Base-by-base conservation (phyloP, 2,113 vertebrate genomes). In the Speoplatyrhinus poulsoni region DNA sequence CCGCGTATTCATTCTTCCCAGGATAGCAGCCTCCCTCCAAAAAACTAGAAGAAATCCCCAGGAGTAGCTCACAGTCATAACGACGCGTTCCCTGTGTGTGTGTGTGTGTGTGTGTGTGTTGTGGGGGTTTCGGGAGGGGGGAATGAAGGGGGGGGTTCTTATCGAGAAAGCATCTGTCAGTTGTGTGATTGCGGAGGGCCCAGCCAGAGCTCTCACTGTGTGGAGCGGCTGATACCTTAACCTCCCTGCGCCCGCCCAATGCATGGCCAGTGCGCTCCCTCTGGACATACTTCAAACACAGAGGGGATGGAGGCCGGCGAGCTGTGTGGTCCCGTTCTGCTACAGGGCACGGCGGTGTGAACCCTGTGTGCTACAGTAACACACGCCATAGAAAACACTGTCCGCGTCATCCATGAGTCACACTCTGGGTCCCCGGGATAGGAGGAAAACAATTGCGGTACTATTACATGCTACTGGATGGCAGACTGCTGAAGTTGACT, bases 111-210 rank as follows among this genome's bases (percentile, higher is more conserved):
- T 81, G 87, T 81, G 77, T 80, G 82, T 73, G 62, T 62, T 26
- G 26, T 26, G 50, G 10, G 8, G 54, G 15, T 15, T 15, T 5
- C 6, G 11, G 54, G 54, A 16, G 4, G 54, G 48, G 48, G 48
- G 48, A 50, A 13, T 11, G 48, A 50, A 10, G 12, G 71, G 73
- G 67, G 57, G 33, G n/a, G 70, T 67, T 84, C 78, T 88, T 89
- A 90, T 91, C 61, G 80, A 89, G 82, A 88, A 89, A 91, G 85
- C 88, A 88, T 91, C 88, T 84, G 90, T 89, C 86, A 83, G 49
- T 26, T 12, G 73, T 58, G 76, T 88, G 83, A 89, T 88, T 83
- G 80, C 73, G 80, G 73, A 69, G 67, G 59, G 75, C 75, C 79
- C 79, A 66, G 81, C 81, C 67, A 54, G 73, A 82, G 71, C 6